These are phyloP conservation scores for Motacilla tschutschensis DNA, from an alignment of 2,113 vertebrate species.

Conservation along the genomic window DNA sequence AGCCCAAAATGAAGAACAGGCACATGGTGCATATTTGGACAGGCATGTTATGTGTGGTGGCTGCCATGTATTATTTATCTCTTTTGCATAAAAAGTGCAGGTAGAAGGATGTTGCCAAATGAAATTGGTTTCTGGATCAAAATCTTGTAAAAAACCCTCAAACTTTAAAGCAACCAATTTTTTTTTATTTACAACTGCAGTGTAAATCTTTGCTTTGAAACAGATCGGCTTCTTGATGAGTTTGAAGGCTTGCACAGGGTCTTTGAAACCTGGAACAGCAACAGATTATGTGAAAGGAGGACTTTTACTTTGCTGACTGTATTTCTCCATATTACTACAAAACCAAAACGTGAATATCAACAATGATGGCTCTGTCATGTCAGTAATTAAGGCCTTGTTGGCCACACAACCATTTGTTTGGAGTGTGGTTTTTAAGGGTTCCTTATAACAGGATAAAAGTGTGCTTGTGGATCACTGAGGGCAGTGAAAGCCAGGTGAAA, in stretches of 20 bases:
- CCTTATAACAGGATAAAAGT: not conserved
- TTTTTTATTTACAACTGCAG: not conserved
- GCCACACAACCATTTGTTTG: not conserved
- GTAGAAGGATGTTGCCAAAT: not conserved
- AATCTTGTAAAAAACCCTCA: not conserved
- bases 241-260: not conserved
- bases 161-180: not conserved
- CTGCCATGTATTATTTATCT: not conserved
- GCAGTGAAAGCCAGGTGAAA: not conserved
- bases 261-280: not conserved
- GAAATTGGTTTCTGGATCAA: not conserved
- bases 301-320: not conserved
- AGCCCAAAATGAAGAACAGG: not conserved
- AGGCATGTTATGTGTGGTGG: not conserved
- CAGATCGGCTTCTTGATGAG: not conserved
- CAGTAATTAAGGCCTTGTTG: not conserved
- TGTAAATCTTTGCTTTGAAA: not conserved
- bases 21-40: not conserved
- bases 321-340: not conserved
- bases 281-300: not conserved
- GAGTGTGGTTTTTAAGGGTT: not conserved
- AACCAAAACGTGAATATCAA: not conserved
- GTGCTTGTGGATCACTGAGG: fast-evolving
- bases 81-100: not conserved
- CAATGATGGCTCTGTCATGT: not conserved